These are phyloP conservation scores for Carassius auratus DNA, from an alignment of 2,113 vertebrate species.

Conservation along the genomic window DNA sequence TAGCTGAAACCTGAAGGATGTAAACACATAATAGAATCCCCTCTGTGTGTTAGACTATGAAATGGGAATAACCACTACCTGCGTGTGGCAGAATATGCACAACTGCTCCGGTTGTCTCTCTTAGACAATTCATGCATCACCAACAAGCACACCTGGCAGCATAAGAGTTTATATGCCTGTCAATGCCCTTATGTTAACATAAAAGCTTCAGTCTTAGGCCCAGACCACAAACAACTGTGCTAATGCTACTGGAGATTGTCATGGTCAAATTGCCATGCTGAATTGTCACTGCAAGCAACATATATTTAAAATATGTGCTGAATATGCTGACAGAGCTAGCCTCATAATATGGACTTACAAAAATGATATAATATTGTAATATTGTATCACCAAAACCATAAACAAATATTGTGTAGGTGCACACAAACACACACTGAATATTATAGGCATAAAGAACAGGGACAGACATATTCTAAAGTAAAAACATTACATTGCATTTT, in stretches of 20 bases:
- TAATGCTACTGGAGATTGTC: background rate
- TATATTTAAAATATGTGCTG: background rate
- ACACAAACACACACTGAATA: no score
- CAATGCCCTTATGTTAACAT: constrained; percentile 9
- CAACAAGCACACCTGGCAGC: constrained; percentile 29
- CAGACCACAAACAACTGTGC: background rate
- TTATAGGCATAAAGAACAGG: no score
- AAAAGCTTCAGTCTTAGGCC: constrained; percentile 19
- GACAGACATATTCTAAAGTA: no score
- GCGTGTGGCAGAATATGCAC: background rate
- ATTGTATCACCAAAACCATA: no score
- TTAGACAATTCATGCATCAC: background rate
- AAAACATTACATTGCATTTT: no score
- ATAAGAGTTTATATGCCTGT: background rate
- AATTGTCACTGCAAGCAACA: background rate
- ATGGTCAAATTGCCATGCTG: background rate
- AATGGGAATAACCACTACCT: background rate
- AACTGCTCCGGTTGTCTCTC: background rate
- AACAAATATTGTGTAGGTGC: no score
- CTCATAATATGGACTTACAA: background rate
- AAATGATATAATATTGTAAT: no score
- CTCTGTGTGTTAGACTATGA: background rate
- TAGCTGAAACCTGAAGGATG: constrained; percentile 9
- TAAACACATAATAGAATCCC: constrained; percentile 2
- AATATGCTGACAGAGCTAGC: background rate